phyloP scores from a whole-genome alignment of 2,113 vertebrate genomes.

The Cyprinodon tularosa region DNA sequence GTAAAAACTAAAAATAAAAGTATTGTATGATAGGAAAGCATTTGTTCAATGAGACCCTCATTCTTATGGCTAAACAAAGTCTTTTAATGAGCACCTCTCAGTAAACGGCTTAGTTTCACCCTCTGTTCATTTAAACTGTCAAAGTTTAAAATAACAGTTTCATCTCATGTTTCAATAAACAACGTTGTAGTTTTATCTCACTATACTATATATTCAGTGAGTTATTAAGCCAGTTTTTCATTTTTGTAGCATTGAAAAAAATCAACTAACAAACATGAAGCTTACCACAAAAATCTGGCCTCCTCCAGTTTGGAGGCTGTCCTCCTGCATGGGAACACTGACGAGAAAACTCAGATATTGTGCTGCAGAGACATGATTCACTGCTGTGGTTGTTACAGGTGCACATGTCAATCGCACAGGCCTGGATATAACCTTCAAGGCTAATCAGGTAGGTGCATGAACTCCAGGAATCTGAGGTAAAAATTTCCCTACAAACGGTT shows the following conservation, averaged over 20 bases:
- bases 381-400: constrained; percentile 54
- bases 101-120: no score
- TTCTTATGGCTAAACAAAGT: no score
- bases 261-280: not conserved
- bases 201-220: not conserved
- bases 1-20: no score
- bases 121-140: no score
- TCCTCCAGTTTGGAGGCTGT: constrained; percentile 88
- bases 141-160: no score
- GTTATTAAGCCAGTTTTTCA: no score
- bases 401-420: constrained; percentile 89
- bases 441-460: constrained; percentile 79
- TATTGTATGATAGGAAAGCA: no score
- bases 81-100: no score
- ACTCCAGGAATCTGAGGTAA: constrained; percentile 78
- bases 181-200: not conserved
- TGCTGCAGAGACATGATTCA: constrained; percentile 85
- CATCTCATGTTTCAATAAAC: no score
- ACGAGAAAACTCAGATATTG: constrained; percentile 90
- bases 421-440: constrained; percentile 82
- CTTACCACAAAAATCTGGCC: constrained; percentile 84
- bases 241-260: not conserved
- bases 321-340: constrained; percentile 93
- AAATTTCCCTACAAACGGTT: constrained; percentile 73
- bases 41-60: no score